Evolutionary conservation across 2,797 vertebrate genomes (phyloP).

Genomic region (Hafferia zeledoni): DNA sequence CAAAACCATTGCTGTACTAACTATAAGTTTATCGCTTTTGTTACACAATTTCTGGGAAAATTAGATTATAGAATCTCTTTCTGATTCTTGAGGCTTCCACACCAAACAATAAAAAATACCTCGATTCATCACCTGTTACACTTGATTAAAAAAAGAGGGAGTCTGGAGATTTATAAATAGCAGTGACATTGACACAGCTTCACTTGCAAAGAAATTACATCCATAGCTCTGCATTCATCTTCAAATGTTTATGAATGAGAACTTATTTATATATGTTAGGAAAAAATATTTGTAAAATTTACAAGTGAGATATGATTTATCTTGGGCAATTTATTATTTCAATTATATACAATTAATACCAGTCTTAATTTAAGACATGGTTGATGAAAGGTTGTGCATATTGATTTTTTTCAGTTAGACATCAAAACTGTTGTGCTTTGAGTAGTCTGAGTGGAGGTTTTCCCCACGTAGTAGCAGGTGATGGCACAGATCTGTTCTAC

Average conservation of each 20-base stretch:
- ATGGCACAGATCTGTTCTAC: background rate
- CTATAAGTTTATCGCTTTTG: conserved; percentile 3
- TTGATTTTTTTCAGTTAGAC: background rate
- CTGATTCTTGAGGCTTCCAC: background rate
- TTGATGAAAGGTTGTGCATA: background rate
- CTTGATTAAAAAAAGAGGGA: conserved; percentile 10
- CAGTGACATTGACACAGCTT: background rate
- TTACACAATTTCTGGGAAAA: conserved; percentile 15
- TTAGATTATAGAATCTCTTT: background rate
- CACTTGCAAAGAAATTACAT: conserved; percentile 37
- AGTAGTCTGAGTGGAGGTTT: background rate
- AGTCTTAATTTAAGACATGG: background rate
- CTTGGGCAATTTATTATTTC: background rate
- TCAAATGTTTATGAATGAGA: conserved; percentile 12
- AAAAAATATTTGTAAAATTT: conserved; percentile 21
- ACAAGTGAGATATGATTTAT: conserved; percentile 19
- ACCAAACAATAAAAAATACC: background rate
- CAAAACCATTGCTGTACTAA: background rate
- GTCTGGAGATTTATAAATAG: conserved; percentile 7
- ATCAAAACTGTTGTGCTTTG: background rate
- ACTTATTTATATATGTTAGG: conserved; percentile 12
- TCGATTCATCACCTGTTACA: conserved; percentile 1
- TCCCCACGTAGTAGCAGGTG: background rate
- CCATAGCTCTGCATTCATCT: background rate
- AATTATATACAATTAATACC: conserved; percentile 40